Base-by-base conservation (phyloP, 2,113 vertebrate genomes). In the Aspidoscelis tigris region DNA sequence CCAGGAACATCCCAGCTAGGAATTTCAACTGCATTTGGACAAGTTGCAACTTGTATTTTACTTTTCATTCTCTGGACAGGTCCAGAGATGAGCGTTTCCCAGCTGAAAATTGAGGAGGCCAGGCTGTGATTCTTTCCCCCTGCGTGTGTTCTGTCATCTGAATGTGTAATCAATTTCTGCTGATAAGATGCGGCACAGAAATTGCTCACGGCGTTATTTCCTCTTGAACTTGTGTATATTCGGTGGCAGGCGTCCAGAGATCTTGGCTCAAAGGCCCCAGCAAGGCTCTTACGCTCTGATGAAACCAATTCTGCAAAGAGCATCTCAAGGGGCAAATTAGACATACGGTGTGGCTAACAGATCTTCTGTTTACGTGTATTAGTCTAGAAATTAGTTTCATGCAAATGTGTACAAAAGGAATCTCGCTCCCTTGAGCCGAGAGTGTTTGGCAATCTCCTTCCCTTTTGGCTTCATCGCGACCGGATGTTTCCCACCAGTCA, bases 401-500 rank as follows among this genome's bases (percentile, higher is more conserved):
- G 0, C 41, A 55, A 1, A 50, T 81, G 44, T 14, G 53, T 53
- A 47, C 83, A 44, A 44, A 88, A 53, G 81, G 61, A 88, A 26
- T 39, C 16, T 7, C 33, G 68, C 44, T 43, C 41, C 10, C 47
- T 39, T 82, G 1, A 76, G 61, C 78, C 84, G 64, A 66, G 1
- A 73, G 81, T 44, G 50, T 50, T 1, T 65, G 81, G 76, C 74
- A 73, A 33, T 81, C 61, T 72, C 87, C 18, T 88, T 85, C 53
- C 43, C 71, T 80, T 78, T 73, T 87, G 91, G 83, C 91, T 73
- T 6, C 39, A 7, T 47, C 61, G 39, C 87, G 89, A 12, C 77
- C 84, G 21, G 50, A 65, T 0, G 16, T 88, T 91, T 90, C 89
- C 87, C 92, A 89, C 24, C 89, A 65, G 85, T 69, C 88, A 84